Evolutionary conservation across 2,113 vertebrate species (phyloP).

Genomic region (Peucedramus taeniatus): DNA sequence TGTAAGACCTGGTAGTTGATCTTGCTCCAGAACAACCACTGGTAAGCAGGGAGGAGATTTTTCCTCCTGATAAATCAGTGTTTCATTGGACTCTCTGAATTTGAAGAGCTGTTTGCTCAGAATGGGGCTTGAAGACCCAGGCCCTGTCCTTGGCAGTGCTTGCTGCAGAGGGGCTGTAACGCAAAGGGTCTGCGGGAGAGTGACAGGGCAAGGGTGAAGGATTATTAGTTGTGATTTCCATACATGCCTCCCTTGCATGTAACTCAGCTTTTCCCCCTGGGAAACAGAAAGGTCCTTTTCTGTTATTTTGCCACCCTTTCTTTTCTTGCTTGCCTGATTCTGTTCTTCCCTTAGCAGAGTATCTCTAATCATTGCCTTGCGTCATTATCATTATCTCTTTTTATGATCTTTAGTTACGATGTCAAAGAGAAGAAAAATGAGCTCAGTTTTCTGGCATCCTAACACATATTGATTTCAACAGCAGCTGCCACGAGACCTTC

Average conservation of each 20-base stretch:
- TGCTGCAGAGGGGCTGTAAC: not conserved
- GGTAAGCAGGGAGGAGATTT: not conserved
- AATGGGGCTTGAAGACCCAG: too few relatives aligned
- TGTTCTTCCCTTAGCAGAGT: not conserved
- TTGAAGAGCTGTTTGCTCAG: not conserved
- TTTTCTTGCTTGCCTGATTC: not conserved
- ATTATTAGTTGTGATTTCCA: constrained; percentile 8
- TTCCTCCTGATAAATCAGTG: not conserved
- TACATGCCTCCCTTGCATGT: not conserved
- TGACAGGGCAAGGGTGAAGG: not conserved
- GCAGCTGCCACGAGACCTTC: constrained; percentile 8
- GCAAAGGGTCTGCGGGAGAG: not conserved
- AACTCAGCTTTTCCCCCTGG: not conserved
- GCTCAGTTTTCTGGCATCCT: constrained; percentile 39
- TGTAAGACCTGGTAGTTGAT: fast-evolving
- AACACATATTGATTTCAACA: constrained; percentile 48
- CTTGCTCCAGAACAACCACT: fast-evolving
- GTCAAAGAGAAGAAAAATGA: constrained; percentile 53
- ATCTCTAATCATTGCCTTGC: constrained; percentile 8
- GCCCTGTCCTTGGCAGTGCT: not conserved
- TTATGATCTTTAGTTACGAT: constrained; percentile 55
- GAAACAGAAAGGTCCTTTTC: not conserved
- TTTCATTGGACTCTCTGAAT: fast-evolving
- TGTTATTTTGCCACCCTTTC: not conserved
- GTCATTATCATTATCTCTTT: constrained; percentile 32